phyloP scores from a whole-genome alignment of 2,113 vertebrate genomes.

The Mormyrus lacerda region DNA sequence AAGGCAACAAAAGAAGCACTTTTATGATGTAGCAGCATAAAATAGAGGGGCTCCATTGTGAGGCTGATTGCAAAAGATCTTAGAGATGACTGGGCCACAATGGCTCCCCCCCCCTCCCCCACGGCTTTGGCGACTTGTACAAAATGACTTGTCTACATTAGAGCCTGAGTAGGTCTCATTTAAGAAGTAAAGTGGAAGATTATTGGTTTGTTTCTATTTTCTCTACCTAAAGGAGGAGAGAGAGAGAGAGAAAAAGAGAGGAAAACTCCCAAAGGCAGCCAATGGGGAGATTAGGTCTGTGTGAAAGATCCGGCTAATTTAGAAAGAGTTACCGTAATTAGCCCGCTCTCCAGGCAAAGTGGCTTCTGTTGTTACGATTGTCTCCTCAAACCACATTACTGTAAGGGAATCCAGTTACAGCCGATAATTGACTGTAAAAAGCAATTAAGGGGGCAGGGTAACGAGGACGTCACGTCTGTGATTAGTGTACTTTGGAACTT shows the following conservation, averaged over 20 bases:
- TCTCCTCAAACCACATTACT: slow-evolving; percentile 71
- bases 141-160: slow-evolving; percentile 65
- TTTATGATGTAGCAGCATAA: slow-evolving; percentile 96
- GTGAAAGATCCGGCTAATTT: slow-evolving; percentile 95
- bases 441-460: slow-evolving; percentile 69
- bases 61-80: slow-evolving; percentile 80
- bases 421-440: slow-evolving; percentile 71
- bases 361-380: slow-evolving; percentile 65
- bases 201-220: slow-evolving; percentile 83
- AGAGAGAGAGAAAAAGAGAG: background rate
- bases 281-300: slow-evolving; percentile 78
- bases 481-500: background rate
- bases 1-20: slow-evolving; percentile 96
- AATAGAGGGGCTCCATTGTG: slow-evolving; percentile 81
- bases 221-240: slow-evolving; percentile 22
- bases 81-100: slow-evolving; percentile 64
- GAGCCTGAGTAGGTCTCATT: slow-evolving; percentile 65
- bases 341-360: slow-evolving; percentile 82
- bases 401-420: slow-evolving; percentile 72
- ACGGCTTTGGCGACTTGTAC: slow-evolving; percentile 59
- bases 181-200: slow-evolving; percentile 74
- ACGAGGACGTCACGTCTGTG: slow-evolving; percentile 58
- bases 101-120: slow-evolving; percentile 59
- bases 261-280: slow-evolving; percentile 60
- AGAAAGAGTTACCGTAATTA: slow-evolving; percentile 77